Conservation (phyloP, 2,113 vertebrate genomes). For the Bos javanicus region DNA sequence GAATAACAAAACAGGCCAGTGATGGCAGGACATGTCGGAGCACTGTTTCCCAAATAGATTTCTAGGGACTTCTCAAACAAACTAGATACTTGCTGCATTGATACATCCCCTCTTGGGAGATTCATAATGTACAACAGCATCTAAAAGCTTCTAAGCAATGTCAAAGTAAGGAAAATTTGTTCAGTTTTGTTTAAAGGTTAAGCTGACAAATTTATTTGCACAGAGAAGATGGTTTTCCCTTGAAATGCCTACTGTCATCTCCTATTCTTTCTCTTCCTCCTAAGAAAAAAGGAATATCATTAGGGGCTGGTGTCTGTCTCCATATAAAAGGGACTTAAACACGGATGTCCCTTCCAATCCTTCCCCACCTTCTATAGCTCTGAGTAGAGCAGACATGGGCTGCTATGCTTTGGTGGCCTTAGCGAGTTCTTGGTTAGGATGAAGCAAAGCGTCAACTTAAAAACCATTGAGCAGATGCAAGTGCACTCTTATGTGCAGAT, state of each 20-base stretch:
- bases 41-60: not conserved
- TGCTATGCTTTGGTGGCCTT: not conserved
- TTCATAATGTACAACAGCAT: not conserved
- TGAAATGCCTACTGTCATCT: not conserved
- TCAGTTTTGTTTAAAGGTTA: not conserved
- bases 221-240: not conserved
- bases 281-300: not conserved
- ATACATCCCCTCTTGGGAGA: not conserved
- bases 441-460: not conserved
- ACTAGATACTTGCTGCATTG: not conserved
- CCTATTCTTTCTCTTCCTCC: not conserved
- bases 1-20: not conserved
- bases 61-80: not conserved
- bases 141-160: not conserved
- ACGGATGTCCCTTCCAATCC: accelerated
- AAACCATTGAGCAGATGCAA: not conserved
- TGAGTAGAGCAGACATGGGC: not conserved
- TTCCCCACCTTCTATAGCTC: not conserved
- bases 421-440: not conserved
- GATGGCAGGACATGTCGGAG: not conserved
- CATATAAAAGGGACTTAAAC: not conserved
- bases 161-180: not conserved
- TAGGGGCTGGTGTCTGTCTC: not conserved
- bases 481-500: not conserved
- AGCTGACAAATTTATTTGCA: not conserved